Evolutionary conservation across 2,113 vertebrate species (phyloP).

Genomic region (Paramisgurnus dabryanus): DNA sequence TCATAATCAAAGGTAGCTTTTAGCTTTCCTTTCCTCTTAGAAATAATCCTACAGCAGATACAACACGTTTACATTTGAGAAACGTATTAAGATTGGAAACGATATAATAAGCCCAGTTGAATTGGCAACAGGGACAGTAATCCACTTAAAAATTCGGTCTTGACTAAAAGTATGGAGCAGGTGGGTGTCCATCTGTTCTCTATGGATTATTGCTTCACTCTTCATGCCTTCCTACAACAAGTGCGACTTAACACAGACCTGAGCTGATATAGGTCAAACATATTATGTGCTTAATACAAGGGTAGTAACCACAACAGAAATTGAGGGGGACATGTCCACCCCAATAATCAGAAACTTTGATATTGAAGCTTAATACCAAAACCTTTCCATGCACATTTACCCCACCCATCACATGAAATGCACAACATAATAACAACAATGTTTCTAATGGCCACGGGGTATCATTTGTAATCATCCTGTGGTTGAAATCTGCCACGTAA

Average conservation of each 20-base stretch:
- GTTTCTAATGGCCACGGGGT: not conserved
- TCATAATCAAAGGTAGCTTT: not conserved
- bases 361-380: no score
- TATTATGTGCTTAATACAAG: slow-evolving; percentile 51
- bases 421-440: not conserved
- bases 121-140: not conserved
- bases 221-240: slow-evolving; percentile 34
- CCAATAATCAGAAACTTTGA: no score
- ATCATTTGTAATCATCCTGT: no score
- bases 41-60: no score
- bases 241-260: slow-evolving; percentile 17
- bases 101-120: not conserved
- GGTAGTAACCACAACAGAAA: no score
- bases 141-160: not conserved
- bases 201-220: slow-evolving; percentile 39
- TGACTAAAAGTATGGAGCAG: slow-evolving; percentile 36
- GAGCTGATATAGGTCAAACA: slow-evolving; percentile 62
- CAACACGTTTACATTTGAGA: no score
- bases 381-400: slow-evolving; percentile 52
- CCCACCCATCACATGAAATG: not conserved
- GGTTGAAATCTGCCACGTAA: not conserved
- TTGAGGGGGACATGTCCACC: no score
- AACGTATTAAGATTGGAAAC: not conserved
- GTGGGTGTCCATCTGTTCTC: slow-evolving; percentile 27
- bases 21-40: not conserved